Evolutionary conservation across 1,140 invertebrate genomes (phyloP), one percentile per base, ranked within the genome.

Genomic region (Delia radicum): DNA sequence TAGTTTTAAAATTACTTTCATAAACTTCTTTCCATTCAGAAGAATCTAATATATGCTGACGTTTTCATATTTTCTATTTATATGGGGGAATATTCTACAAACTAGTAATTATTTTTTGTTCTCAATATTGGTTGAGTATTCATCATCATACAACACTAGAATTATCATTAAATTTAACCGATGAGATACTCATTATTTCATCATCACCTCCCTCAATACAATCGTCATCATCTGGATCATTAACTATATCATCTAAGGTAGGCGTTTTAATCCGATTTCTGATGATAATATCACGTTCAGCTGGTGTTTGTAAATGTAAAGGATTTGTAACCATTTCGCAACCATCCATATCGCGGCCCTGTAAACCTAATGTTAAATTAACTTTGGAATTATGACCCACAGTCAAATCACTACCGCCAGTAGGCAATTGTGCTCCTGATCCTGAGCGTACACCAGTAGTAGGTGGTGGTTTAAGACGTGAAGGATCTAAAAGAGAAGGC

Each of bases 401-500:
- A 2, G 80, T 75, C 27, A 82, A 73, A 31, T 83, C 83, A 15
- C 78, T 80, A 29, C 13, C 21, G 77, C 75, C 82, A 2, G 81
- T 63, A 1, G 80, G 77, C 5, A 79, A 6, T 31, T 74, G 61
- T 6, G 37, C 46, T 13, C 79, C 76, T 61, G 76, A 10, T n/a
- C n/a, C n/a, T 78, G 71, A 0, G 65, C 79, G 75, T 28, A 26
- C 46, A 61, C 27, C 24, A 24, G 55, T 33, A 27, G 71, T 26
- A 0, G 78, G 76, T 18, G 88, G 83, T 42, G 88, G 88, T 77
- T 88, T 85, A 79, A 91, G 87, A 21, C 90, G 85, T 21, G 89
- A 87, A 4, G 91, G 89, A 80, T 92, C 91, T 10, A 92, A 81
- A 33, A 92, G 85, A 0, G 87, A 84, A 74, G 89, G 87, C 75